Evolutionary conservation across 2,113 vertebrate species (phyloP), one percentile per base, ranked within the genome.

Genomic region (Bostrychus sinensis): DNA sequence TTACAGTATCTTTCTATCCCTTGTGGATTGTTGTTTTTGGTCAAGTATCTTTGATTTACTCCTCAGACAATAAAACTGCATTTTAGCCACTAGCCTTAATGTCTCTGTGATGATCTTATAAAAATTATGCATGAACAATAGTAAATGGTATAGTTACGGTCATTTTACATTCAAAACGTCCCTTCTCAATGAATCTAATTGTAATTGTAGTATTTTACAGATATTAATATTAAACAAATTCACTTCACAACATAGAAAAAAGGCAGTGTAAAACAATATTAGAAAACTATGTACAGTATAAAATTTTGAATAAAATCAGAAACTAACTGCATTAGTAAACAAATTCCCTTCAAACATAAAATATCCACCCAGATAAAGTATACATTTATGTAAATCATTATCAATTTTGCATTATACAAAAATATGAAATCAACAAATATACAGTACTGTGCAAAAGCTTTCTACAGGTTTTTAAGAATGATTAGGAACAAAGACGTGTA

Each of bases 21-120:
- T 62, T 56, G 22, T 36, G 23, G 43, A 8, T 20, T 60, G 23
- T 46, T 62, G 17, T 26, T 58, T 46, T 46, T 26, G 59, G 2
- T 53, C n/a, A 57, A 51, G 28, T 69, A 48, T 77, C 51, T 64
- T 2, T 22, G 13, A 23, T 28, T 66, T 67, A 20, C 60, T 69
- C 65, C 42, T 43, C 28, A 53, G 59, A 70, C 62, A 86, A 66
- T 82, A 84, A 88, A 85, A 54, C 61, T 68, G 75, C 66, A 85
- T 77, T 43, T 67, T 25, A 81, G 26, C 56, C n/a, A 7, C 16
- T 19, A 79, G 23, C 60, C 14, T 6, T 16, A 48, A 26, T 70
- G 42, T 5, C 62, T 39, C 67, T 16, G 20, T 67, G 12, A 53
- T 53, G 39, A 77, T 70, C 2, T 20, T 62, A 22, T 54, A 41